A percentile compares a stretch with the other conserved stretches of the same genome.
Conservation (phyloP, 2,113 vertebrate genomes). For the Halcyon senegalensis region DNA sequence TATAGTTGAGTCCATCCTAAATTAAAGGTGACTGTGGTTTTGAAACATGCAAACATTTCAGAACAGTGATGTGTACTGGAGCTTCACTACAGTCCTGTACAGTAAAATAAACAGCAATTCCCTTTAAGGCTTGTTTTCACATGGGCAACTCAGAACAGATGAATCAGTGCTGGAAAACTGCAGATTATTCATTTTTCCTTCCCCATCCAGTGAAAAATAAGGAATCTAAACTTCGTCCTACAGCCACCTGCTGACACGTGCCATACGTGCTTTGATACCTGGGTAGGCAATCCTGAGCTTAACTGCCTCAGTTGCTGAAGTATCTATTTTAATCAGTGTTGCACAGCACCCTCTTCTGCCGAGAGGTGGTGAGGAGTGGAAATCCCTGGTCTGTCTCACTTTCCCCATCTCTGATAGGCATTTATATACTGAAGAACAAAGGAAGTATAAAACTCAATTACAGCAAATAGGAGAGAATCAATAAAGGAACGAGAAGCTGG, state of each 20-base stretch:
- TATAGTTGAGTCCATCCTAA: background rate
- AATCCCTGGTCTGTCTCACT: constrained; percentile 1
- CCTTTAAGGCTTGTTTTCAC: background rate
- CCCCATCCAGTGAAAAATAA: background rate
- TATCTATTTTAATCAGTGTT: background rate
- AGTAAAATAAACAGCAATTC: background rate
- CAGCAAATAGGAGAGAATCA: constrained; percentile 30
- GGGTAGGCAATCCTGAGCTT: background rate
- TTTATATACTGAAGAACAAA: constrained; percentile 44
- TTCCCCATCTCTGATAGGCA: constrained; percentile 5
- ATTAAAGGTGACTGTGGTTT: background rate
- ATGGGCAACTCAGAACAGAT: background rate
- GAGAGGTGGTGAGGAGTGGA: background rate
- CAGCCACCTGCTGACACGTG: background rate
- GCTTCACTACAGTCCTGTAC: background rate
- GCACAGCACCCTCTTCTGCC: constrained; percentile 57
- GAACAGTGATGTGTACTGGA: background rate
- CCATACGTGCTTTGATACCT: background rate
- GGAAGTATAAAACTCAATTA: constrained; percentile 58
- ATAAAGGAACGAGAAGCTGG: constrained; percentile 39
- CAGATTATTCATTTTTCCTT: background rate
- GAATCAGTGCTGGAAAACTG: constrained; percentile 19
- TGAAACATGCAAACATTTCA: background rate
- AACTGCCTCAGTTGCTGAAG: background rate
- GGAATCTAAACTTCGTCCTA: background rate